phyloP scores from a whole-genome alignment of 2,888 invertebrate species.

The Heliothis peltigera region DNA sequence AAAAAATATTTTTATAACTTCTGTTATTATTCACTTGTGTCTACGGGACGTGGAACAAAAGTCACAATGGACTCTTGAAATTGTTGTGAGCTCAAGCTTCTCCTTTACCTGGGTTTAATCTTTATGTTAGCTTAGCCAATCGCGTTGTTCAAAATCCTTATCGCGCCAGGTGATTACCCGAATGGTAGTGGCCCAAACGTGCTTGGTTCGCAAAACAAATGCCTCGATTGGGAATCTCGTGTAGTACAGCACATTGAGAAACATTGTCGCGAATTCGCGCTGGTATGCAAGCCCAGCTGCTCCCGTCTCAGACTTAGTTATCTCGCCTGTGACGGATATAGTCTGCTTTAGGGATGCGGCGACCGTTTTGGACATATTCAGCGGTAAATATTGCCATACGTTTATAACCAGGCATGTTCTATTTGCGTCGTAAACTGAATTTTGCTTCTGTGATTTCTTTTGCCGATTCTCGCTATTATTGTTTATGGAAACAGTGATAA shows the following conservation, averaged over 20 bases:
- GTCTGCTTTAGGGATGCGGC: constrained; percentile 56
- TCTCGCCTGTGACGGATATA: constrained; percentile 59
- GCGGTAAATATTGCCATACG: background rate
- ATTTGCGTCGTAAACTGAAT: background rate
- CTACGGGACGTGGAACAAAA: no score
- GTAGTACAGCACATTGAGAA: constrained; percentile 43
- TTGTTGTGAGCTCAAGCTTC: background rate
- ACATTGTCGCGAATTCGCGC: constrained; percentile 50
- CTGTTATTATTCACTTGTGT: no score
- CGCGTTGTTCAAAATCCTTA: constrained; percentile 50
- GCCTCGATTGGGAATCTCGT: constrained; percentile 24
- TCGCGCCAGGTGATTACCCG: constrained; percentile 36
- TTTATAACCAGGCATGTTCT: background rate
- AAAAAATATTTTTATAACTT: no score
- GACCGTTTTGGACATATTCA: constrained; percentile 37
- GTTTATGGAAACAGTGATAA: no score
- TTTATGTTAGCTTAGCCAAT: constrained; percentile 18
- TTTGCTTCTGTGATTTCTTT: no score
- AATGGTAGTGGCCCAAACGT: constrained; percentile 38
- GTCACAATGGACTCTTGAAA: no score
- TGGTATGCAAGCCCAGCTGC: constrained; percentile 64
- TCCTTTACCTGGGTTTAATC: constrained; percentile 32
- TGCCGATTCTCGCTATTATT: no score
- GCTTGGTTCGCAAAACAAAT: constrained; percentile 39
- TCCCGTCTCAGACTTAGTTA: constrained; percentile 56